Conservation (phyloP, 2,797 vertebrate genomes). For the Sebastes hubbsi region DNA sequence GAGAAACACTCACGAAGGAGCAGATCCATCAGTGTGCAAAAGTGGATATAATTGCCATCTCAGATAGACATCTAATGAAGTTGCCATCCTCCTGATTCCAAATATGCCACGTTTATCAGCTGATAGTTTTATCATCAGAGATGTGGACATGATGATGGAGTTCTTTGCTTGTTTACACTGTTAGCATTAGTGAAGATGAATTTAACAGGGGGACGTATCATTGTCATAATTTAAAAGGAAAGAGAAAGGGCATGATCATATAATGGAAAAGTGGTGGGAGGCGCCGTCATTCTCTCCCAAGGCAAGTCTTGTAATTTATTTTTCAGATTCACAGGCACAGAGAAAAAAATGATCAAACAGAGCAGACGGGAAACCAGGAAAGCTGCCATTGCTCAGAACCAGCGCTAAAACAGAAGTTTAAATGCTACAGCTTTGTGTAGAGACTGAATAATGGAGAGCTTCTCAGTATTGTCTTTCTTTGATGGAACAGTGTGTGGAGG, state of each 20-base stretch:
- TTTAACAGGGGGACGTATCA: constrained; percentile 18
- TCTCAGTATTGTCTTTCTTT: constrained; percentile 28
- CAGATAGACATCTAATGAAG: background rate
- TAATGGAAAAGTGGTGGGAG: constrained; percentile 41
- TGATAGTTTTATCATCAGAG: background rate
- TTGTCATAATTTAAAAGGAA: constrained; percentile 44
- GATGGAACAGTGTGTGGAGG: background rate
- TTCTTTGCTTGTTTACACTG: constrained; percentile 6
- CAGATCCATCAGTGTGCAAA: background rate
- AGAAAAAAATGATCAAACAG: constrained; percentile 47
- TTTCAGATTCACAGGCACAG: constrained; percentile 57
- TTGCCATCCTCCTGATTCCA: background rate
- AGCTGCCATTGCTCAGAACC: constrained; percentile 14
- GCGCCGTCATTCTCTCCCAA: constrained; percentile 31
- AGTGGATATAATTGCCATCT: background rate
- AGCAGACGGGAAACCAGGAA: constrained; percentile 36
- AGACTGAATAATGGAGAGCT: constrained; percentile 32
- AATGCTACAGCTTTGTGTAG: constrained; percentile 18
- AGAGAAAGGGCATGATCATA: constrained; percentile 37
- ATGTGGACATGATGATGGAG: background rate
- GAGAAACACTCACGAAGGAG: background rate
- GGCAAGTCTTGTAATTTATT: constrained; percentile 51
- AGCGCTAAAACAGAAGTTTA: constrained; percentile 29
- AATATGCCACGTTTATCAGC: background rate
- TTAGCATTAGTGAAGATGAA: constrained; percentile 5